Evolutionary conservation across 2,888 invertebrate species (phyloP), one percentile per base, ranked within the genome.

Genomic region (Linyphia triangularis): DNA sequence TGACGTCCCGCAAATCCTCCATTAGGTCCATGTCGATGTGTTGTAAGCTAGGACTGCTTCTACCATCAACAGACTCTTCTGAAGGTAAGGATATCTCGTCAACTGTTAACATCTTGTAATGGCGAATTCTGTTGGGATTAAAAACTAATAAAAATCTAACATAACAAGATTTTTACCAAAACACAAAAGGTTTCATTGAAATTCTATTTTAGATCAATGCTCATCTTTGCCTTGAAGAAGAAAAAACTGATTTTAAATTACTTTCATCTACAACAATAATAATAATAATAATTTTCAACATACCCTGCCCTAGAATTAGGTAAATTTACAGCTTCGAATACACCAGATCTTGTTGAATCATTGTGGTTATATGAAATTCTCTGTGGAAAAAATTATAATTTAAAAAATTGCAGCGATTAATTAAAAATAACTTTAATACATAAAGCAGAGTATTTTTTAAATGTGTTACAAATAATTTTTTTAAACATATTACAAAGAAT

Each of bases 21-120:
- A 89, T 90, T 5, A 91, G 81, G 75, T 91, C 90, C 82, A 90
- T 59, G 73, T 90, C 85, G 4, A 90, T 75, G 40, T 72, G 59
- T 30, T 89, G 85, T 7, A 85, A 40, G 19, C 72, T 69, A 19
- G 85, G 77, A 70, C 77, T 82, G 10, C 61, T 72, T 13, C 57
- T 61, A 10, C 22, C 79, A 1, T 85, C 89, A 57, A 24, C 16
- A 13, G 85, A 89, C 19, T 89, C 89, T 63, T 90, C 90, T 10
- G 90, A 89, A 37, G 67, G 75, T 16, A 88, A 19, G 3, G 85
- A 85, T 30, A 85, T 37, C 61, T 89, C 89, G 63, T 89, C 89
- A 22, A 81, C 70, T 10, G 81, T 85, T 13, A 89, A 26, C 75
- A 89, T 81, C 28, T 89, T 89, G 63, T 89, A 89, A 3, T 65